These are phyloP conservation scores for Diploscapter pachys DNA, from an alignment of 1,140 invertebrate species.

Conservation along the genomic window DNA sequence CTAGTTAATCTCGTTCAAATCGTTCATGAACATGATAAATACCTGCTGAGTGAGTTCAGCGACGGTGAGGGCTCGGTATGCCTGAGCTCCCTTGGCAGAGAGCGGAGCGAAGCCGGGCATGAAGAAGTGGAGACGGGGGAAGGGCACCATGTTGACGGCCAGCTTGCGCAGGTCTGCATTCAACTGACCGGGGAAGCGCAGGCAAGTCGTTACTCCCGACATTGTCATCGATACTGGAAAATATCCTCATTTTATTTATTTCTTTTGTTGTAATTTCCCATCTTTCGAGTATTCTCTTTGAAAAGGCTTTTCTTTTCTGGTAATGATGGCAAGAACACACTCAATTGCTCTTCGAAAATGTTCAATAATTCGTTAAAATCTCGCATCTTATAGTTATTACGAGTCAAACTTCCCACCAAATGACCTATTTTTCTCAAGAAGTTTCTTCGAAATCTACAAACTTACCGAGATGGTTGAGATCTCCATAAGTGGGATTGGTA, in stretches of 20 bases:
- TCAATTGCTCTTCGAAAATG: too few species aligned
- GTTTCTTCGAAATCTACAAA: neutral
- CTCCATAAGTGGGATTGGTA: slow-evolving; percentile 74
- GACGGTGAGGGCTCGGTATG: slow-evolving; percentile 77
- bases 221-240: slow-evolving; percentile 69
- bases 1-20: neutral
- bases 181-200: slow-evolving; percentile 65
- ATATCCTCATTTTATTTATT: neutral
- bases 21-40: neutral
- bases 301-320: too few species aligned
- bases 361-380: too few species aligned
- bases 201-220: slow-evolving; percentile 78
- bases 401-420: neutral
- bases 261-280: neutral
- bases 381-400: neutral
- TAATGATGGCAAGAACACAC: neutral
- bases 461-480: slow-evolving; percentile 69
- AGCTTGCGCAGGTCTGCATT: slow-evolving; percentile 84
- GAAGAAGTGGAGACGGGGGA: slow-evolving; percentile 87
- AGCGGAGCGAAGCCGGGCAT: slow-evolving; percentile 90
- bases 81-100: slow-evolving; percentile 72
- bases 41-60: slow-evolving; percentile 78
- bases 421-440: neutral
- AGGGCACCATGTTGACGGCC: slow-evolving; percentile 93
- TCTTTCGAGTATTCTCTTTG: too few species aligned